These are phyloP conservation scores for Noctuana brunneofusca DNA, from an alignment of 2,888 invertebrate genomes.

Conservation along the genomic window DNA sequence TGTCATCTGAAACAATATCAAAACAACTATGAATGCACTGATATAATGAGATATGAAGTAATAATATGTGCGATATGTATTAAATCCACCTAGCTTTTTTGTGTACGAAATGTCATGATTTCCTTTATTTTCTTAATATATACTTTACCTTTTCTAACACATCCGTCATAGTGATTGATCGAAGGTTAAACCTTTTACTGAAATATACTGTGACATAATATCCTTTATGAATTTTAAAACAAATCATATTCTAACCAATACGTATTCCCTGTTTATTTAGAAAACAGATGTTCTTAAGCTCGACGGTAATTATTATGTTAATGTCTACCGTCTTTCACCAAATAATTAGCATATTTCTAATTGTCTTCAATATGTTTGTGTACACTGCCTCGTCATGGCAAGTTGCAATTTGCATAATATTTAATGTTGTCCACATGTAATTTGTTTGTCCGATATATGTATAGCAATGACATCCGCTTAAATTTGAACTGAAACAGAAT, in stretches of 20 bases:
- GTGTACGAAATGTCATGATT: too few relatives aligned
- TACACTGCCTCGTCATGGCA: conserved; percentile 8
- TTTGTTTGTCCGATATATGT: conserved; percentile 12
- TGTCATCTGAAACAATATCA: conserved; percentile 74
- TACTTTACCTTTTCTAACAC: too few relatives aligned
- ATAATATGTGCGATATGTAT: too few relatives aligned
- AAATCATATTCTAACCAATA: conserved; percentile 6
- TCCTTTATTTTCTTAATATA: too few relatives aligned
- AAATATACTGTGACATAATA: too few relatives aligned
- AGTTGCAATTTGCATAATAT: conserved; percentile 14
- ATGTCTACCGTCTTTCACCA: conserved; percentile 2
- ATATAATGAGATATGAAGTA: neutral
- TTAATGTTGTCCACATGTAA: neutral
- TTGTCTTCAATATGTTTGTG: conserved; percentile 7
- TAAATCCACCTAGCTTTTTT: too few relatives aligned
- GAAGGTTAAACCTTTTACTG: too few relatives aligned
- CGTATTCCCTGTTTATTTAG: too few relatives aligned
- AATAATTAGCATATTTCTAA: conserved; percentile 19
- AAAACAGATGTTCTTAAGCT: conserved; percentile 9
- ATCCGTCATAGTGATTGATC: too few relatives aligned
- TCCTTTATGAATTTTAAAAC: too few relatives aligned
- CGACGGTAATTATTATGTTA: too few relatives aligned
- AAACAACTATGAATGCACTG: neutral
- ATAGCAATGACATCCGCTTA: neutral
- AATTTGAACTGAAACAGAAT: neutral